Base-by-base conservation (phyloP, 2,113 vertebrate genomes). In the Phyllostomus discolor region DNA sequence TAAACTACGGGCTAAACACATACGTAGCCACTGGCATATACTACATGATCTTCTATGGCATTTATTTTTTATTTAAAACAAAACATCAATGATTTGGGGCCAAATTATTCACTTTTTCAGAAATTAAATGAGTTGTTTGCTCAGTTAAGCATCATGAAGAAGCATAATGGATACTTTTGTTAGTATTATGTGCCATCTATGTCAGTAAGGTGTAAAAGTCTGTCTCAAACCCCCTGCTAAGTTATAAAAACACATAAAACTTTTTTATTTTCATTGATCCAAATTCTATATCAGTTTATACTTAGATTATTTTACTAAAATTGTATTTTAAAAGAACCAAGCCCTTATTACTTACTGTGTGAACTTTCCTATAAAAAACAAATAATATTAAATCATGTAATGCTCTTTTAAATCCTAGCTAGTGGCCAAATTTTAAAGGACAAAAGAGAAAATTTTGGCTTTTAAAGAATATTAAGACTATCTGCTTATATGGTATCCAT, bases 1-100 rank as follows among this genome's bases (percentile, higher is more conserved):
- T 54, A 46, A 62, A 62, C 7, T 41, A 81, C 24, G 15, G 17
- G 4, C 70, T 62, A 64, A 78, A 28, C 20, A 54, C 28, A 81
- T 33, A 57, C 6, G 43, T 1, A 43, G 1, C 2, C 3, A 31
- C n/a, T 22, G 10, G 8, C 28, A 15, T 5, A 46, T 66, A 3
- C 46, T 50, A 57, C 10, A n/a, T 16, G 0, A 10, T 1, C 17
- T 87, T 59, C 11, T 4, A 64, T 33, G 24, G 26, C 10, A 16
- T 59, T 35, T 88, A 2, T 31, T 38, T 50, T 38, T 48, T 22
- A 88, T 79, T 79, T 87, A 10, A 92, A 73, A 92, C 22, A 4
- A 57, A 78, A 87, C 70, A 35, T 0, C 14, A 81, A 10, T 43
- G 73, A 80, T 75, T 70, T 4, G 9, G 33, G 31, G 17, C 0